phyloP scores from a whole-genome alignment of 2,888 invertebrate species.

The Leucoptera coffeella region DNA sequence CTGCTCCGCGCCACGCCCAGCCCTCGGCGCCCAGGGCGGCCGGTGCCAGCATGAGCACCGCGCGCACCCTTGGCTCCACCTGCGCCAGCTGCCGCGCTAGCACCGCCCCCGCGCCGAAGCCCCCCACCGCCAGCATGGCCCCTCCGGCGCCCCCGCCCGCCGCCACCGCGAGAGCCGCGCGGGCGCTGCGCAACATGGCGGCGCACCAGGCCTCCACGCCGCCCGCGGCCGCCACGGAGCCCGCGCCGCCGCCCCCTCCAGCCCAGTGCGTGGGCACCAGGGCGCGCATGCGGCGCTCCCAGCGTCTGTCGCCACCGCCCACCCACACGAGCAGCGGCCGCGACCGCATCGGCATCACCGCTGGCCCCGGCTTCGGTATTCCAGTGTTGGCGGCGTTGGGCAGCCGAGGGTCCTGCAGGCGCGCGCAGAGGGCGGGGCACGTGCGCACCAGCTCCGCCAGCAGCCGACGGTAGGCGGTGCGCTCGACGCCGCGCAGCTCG shows the following conservation, averaged over 20 bases:
- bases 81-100: conserved; percentile 10
- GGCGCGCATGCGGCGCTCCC: conserved; percentile 11
- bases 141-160: no score
- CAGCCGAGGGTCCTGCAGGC: conserved; percentile 10
- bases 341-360: conserved; percentile 9
- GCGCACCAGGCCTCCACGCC: conserved; percentile 18
- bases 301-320: conserved; percentile 13
- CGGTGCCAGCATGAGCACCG: conserved; percentile 64
- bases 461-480: background rate
- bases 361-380: conserved; percentile 5
- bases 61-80: conserved; percentile 24
- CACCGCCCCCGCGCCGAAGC: background rate
- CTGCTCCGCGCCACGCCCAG: conserved; percentile 56
- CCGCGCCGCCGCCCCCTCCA: no score
- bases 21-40: conserved; percentile 58
- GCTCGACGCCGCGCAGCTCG: background rate
- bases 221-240: conserved; percentile 8
- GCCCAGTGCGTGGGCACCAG: conserved; percentile 10
- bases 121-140: conserved; percentile 7
- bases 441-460: conserved; percentile 8
- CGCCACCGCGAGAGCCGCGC: conserved; percentile 17
- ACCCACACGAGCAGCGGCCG: conserved; percentile 12
- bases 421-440: conserved; percentile 10
- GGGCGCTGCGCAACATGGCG: conserved; percentile 12
- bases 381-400: conserved; percentile 6